Conservation (phyloP, 2,888 invertebrate genomes). For the Sipunculus nudus region DNA sequence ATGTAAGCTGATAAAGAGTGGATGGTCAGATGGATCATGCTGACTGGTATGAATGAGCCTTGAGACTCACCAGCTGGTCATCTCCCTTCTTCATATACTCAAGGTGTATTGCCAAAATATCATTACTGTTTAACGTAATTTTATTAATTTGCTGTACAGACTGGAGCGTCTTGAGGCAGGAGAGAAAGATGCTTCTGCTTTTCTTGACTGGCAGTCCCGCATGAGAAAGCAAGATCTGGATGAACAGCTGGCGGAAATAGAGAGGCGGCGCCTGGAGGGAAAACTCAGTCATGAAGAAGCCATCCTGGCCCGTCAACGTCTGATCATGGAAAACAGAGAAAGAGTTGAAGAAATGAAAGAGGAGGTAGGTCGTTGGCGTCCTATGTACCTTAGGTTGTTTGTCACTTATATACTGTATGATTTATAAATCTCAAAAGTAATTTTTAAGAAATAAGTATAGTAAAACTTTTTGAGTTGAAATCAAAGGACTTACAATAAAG, state of each 20-base stretch:
- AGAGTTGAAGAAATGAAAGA: conserved; percentile 61
- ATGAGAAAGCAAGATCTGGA: conserved; percentile 60
- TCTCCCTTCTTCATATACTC: too few species aligned
- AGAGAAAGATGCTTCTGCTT: conserved; percentile 56
- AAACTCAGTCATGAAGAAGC: conserved; percentile 67
- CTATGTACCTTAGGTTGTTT: background rate
- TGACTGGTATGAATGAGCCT: too few species aligned
- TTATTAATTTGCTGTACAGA: too few species aligned
- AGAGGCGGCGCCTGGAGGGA: conserved; percentile 60
- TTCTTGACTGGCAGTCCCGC: conserved; percentile 62
- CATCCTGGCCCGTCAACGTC: conserved; percentile 60
- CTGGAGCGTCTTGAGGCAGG: conserved; percentile 60
- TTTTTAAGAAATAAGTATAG: too few species aligned
- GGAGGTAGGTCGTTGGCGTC: conserved; percentile 46
- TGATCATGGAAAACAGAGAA: conserved; percentile 56
- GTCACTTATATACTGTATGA: too few species aligned
- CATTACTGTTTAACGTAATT: too few species aligned
- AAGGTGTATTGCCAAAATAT: too few species aligned
- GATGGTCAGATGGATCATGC: too few species aligned
- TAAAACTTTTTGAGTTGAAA: too few species aligned
- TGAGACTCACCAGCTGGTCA: too few species aligned
- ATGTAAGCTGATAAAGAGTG: too few species aligned
- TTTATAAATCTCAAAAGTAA: background rate
- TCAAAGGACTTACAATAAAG: too few species aligned
- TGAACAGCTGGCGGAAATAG: conserved; percentile 56